Conservation (phyloP, 2,888 invertebrate species). For the Euzetes globulus region DNA sequence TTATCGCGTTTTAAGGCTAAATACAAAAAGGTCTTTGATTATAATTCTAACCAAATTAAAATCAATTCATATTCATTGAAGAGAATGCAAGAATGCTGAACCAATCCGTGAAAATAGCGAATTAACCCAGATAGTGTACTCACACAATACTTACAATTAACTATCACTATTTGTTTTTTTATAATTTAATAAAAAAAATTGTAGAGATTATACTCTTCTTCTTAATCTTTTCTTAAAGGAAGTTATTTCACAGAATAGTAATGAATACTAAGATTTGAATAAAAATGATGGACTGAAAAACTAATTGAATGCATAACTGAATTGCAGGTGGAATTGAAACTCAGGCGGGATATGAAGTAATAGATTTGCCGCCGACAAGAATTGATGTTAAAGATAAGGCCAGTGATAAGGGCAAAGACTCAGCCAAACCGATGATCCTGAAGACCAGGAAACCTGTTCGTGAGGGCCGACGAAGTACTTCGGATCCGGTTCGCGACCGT, state of each 20-base stretch:
- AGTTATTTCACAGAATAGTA: neutral
- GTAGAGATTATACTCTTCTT: neutral
- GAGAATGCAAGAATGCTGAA: neutral
- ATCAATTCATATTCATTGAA: neutral
- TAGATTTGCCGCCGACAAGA: constrained; percentile 10
- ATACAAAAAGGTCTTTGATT: neutral
- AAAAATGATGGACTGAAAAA: neutral
- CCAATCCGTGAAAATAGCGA: neutral
- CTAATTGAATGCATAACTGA: neutral
- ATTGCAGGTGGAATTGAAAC: constrained; percentile 20
- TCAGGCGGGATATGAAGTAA: neutral
- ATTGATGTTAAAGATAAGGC: constrained; percentile 15
- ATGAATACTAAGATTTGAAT: neutral
- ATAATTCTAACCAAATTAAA: neutral
- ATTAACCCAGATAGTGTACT: neutral
- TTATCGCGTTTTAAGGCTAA: no score
- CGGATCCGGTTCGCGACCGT: constrained; percentile 15
- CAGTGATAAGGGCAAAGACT: neutral
- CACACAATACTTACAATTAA: neutral
- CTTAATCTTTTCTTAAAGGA: neutral
- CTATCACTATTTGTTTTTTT: neutral
- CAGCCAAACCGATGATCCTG: neutral
- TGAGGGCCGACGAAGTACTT: neutral
- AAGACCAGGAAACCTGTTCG: neutral
- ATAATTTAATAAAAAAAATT: neutral